phyloP scores from a whole-genome alignment of 1,140 invertebrate genomes.

The Prorops nasuta region DNA sequence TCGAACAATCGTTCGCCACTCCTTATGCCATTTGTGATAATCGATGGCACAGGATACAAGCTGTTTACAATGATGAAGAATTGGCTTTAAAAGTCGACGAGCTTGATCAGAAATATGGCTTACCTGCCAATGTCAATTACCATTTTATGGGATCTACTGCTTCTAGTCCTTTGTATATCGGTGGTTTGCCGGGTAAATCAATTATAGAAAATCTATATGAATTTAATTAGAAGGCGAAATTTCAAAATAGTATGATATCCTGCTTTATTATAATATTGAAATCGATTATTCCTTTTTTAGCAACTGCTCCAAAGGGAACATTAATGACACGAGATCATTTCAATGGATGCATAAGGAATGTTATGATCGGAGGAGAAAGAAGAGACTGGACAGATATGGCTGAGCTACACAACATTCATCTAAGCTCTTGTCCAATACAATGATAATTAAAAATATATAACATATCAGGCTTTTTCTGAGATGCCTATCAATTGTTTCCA shows the following conservation, averaged over 20 bases:
- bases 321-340: constrained; percentile 75
- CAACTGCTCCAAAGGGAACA: constrained; percentile 66
- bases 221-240: constrained; percentile 1
- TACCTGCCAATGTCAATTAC: constrained; percentile 52
- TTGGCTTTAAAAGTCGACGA: constrained; percentile 74
- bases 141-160: constrained; percentile 35
- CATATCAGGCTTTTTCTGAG: too few relatives aligned
- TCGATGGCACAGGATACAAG: constrained; percentile 81
- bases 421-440: constrained; percentile 79
- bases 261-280: not conserved
- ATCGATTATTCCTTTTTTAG: constrained; percentile 52
- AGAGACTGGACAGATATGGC: constrained; percentile 84
- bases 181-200: constrained; percentile 75
- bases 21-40: constrained; percentile 78
- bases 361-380: constrained; percentile 67
- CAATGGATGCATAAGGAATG: constrained; percentile 86
- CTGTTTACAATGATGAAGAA: constrained; percentile 68
- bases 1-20: constrained; percentile 62
- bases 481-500: too few relatives aligned
- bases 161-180: constrained; percentile 73
- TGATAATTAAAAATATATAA: constrained; percentile 27
- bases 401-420: constrained; percentile 75
- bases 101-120: constrained; percentile 56
- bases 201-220: constrained; percentile 13
- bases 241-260: not conserved